phyloP scores from a whole-genome alignment of 2,888 invertebrate genomes.

The Scaptomyza cyrtandrae region DNA sequence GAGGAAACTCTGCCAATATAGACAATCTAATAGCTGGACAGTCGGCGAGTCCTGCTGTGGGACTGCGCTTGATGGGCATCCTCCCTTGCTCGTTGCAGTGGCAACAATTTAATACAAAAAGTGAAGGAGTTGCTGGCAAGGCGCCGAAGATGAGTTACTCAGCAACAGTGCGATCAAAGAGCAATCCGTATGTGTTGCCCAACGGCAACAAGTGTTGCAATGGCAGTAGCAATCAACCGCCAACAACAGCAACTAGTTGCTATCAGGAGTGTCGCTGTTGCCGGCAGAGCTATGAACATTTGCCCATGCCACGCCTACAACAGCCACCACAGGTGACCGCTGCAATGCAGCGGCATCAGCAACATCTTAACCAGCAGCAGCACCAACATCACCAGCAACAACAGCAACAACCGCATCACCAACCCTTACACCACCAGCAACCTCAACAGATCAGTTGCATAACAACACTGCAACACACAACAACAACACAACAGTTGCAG shows the following conservation, averaged over 20 bases:
- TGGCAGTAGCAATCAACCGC: constrained; percentile 26
- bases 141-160: constrained; percentile 71
- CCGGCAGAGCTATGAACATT: constrained; percentile 64
- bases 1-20: constrained; percentile 72
- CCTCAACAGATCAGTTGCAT: constrained; percentile 56
- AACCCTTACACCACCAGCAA: constrained; percentile 52
- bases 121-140: constrained; percentile 58
- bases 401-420: constrained; percentile 30
- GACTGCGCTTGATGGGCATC: constrained; percentile 82
- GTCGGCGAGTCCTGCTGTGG: constrained; percentile 79
- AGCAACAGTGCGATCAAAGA: constrained; percentile 58
- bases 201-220: constrained; percentile 41
- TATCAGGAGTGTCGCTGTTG: constrained; percentile 56
- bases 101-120: constrained; percentile 52
- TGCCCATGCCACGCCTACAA: constrained; percentile 67
- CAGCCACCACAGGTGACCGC: constrained; percentile 47
- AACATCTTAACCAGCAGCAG: constrained; percentile 10
- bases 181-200: constrained; percentile 76
- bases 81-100: constrained; percentile 83
- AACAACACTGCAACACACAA: constrained; percentile 65
- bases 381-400: constrained; percentile 50
- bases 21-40: constrained; percentile 51
- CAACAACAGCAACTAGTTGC: constrained; percentile 31
- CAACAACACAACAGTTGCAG: constrained; percentile 53
- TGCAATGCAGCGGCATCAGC: constrained; percentile 37